Evolutionary conservation across 2,797 vertebrate genomes (phyloP), one percentile per base, ranked within the genome.

Genomic region (Salarias fasciatus): DNA sequence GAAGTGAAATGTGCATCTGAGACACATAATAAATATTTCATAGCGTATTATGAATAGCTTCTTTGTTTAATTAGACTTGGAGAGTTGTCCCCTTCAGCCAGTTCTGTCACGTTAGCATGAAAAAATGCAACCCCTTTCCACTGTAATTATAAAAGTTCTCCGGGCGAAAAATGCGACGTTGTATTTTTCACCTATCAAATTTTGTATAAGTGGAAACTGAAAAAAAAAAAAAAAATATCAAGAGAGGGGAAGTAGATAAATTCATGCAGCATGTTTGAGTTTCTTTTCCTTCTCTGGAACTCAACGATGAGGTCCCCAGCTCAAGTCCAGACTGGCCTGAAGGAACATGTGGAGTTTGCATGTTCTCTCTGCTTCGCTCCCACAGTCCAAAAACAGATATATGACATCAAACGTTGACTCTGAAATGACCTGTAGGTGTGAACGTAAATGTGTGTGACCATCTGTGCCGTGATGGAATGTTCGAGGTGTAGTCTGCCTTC

Each of bases 111-210:
- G 83, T 88, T 86, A 89, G 75, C 62, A 73, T 81, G 74, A 84
- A 86, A 90, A 89, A 90, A 87, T 86, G 88, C 33, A 51, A 86
- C 71, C 73, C 73, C 76, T 76, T 76, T 84, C 79, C 81, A 79
- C 77, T 91, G 84, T 88, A 91, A 93, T 92, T 91, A 92, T 88
- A 83, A 86, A 89, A 86, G 54, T 81, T 86, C 89, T 88, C 54
- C 75, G 67, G 89, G 91, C 87, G n/a, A 58, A 85, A 77, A 84
- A 77, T 57, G 56, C 70, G 55, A 43, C 45, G 69, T 49, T 60
- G 75, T 86, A 83, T 87, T 78, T 87, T 77, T 88, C 84, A 85
- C 86, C 73, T 59, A 80, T 83, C 82, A 86, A 70, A 69, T 79
- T 80, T 79, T 75, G 68, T 81, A 75, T 74, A 62, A 54, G 41